Evolutionary conservation across 2,113 vertebrate species (phyloP).

Genomic region (Syngnathoides biaculeatus): DNA sequence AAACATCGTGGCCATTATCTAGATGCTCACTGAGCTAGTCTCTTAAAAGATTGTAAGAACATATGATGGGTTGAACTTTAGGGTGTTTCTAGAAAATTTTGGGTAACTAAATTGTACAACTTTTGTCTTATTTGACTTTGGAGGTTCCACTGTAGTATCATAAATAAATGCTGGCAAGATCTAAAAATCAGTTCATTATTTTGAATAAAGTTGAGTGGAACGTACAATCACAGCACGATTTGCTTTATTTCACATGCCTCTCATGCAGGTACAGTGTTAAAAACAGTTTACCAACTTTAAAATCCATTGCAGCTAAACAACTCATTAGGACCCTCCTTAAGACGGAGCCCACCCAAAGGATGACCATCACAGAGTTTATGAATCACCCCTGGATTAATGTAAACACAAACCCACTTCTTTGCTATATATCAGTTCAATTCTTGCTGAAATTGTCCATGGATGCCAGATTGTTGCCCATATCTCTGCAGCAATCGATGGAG

Average conservation of each 20-base stretch:
- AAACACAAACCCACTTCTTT: slow-evolving; percentile 27
- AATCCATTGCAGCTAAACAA: slow-evolving; percentile 81
- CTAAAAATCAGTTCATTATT: background rate
- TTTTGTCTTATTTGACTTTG: too few relatives aligned
- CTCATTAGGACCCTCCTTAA: slow-evolving; percentile 92
- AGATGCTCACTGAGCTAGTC: too few relatives aligned
- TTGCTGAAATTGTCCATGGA: background rate
- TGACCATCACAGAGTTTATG: slow-evolving; percentile 98
- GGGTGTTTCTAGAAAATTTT: too few relatives aligned
- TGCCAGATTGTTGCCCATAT: slow-evolving; percentile 7
- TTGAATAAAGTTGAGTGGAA: background rate
- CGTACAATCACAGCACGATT: background rate
- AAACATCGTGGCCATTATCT: too few relatives aligned
- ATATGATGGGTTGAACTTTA: too few relatives aligned
- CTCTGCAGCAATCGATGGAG: slow-evolving; percentile 87
- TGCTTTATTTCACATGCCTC: background rate
- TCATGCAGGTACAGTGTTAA: background rate
- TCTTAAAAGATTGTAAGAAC: too few relatives aligned
- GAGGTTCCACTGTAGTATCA: too few relatives aligned
- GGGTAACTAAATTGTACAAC: too few relatives aligned
- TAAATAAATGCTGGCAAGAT: too few relatives aligned
- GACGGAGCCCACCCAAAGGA: slow-evolving; percentile 93
- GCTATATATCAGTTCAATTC: background rate
- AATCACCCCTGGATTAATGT: slow-evolving; percentile 99
- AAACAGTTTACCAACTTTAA: background rate